phyloP scores from a whole-genome alignment of 2,888 invertebrate genomes.

The Magallana nippona region DNA sequence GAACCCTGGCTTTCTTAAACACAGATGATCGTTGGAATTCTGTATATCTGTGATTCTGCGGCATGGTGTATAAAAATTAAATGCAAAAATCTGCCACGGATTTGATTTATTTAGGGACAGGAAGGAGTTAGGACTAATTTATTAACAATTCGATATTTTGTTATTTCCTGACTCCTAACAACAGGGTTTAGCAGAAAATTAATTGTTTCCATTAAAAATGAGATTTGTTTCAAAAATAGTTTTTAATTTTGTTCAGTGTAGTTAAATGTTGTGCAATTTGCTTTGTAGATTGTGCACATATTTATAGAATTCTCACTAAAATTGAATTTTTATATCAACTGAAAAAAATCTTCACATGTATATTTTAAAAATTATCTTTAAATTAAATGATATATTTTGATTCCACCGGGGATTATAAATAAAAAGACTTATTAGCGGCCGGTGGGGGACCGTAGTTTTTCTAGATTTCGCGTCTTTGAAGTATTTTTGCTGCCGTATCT shows the following conservation, averaged over 20 bases:
- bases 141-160: not conserved
- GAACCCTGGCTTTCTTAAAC: slow-evolving; percentile 36
- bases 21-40: slow-evolving; percentile 26
- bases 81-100: not conserved
- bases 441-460: slow-evolving; percentile 17
- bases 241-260: too few species aligned
- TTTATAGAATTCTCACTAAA: not conserved
- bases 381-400: slow-evolving; percentile 33
- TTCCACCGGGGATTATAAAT: slow-evolving; percentile 32
- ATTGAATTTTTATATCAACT: slow-evolving; percentile 30
- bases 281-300: not conserved
- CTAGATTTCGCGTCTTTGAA: slow-evolving; percentile 37
- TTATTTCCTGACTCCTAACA: too few species aligned
- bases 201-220: too few species aligned
- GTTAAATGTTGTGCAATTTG: too few species aligned
- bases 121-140: not conserved
- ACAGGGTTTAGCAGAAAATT: too few species aligned
- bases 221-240: too few species aligned
- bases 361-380: slow-evolving; percentile 26
- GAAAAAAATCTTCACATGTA: slow-evolving; percentile 6
- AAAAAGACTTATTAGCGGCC: slow-evolving; percentile 29
- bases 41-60: not conserved
- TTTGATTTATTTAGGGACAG: slow-evolving; percentile 14
- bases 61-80: not conserved
- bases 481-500: slow-evolving; percentile 34